Evolutionary conservation across 2,797 vertebrate genomes (phyloP), one percentile per base, ranked within the genome.

Genomic region (Antrozous pallidus): DNA sequence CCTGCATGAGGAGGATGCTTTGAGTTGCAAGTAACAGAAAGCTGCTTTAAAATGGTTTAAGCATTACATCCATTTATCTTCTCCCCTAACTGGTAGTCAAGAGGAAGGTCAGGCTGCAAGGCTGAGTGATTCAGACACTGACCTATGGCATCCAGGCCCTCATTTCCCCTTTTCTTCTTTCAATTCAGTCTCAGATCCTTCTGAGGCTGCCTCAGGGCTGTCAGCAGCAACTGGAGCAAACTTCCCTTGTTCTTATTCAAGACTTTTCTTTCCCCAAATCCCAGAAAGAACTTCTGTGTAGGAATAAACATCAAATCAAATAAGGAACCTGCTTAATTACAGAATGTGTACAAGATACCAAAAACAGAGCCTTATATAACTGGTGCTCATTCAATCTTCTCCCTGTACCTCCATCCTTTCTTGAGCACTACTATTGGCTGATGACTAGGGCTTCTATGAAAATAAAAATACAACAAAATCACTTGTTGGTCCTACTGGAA

Each of bases 381-480:
- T 28, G 49, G 33, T 56, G 45, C 40, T 88, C 67, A 56, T 69
- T 36, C 85, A 70, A 11, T n/a, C 36, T 31, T 70, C 33, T 75
- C 22, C 11, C 54, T 47, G n/a, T 4, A 5, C 63, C 38, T 58
- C 10, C 2, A 26, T 71, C 28, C 36, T 92, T 96, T 65, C 58
- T 80, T 40, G 42, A 75, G 54, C 16, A 70, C 77, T 88, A 67
- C 77, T 87, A 88, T 86, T 42, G 49, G 63, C 69, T 49, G 42
- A 69, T 63, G 88, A 85, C 38, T 79, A 86, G 84, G 65, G 47
- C 17, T 93, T 91, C 45, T 11, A 38, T 47, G 28, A 79, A 65
- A 83, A 86, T n/a, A 91, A 88, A 91, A 94, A n/a, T 63, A 58
- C 13, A 74, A 81, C 61, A 47, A 83, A 88, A 87, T 78, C 74